A percentile compares a stretch with the other conserved stretches of the same genome.
Conservation (phyloP, 2,888 invertebrate species). For the Chymomyza procnemis region DNA sequence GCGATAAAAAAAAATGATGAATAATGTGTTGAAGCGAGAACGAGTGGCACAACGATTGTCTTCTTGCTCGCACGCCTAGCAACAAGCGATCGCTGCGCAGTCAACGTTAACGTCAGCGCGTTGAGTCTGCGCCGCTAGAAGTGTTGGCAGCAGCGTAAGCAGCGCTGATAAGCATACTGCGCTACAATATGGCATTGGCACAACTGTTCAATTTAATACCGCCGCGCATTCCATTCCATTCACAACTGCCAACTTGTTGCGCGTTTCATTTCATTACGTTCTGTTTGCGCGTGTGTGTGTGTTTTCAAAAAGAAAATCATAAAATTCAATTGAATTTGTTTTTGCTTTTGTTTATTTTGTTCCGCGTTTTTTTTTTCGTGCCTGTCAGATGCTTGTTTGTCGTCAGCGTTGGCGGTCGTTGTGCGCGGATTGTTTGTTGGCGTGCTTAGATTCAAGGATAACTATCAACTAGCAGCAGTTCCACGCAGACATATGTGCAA, state of each 20-base stretch:
- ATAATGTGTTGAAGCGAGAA: slow-evolving; percentile 16
- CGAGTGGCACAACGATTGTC: slow-evolving; percentile 4
- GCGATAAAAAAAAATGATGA: slow-evolving; percentile 40
- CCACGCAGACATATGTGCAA: not conserved
- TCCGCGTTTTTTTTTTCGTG: slow-evolving; percentile 28
- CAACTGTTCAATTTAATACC: not conserved
- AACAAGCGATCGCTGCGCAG: slow-evolving; percentile 38
- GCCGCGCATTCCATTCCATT: not conserved
- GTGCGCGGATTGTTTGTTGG: slow-evolving; percentile 3
- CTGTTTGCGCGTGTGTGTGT: slow-evolving; percentile 15
- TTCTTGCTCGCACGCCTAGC: slow-evolving; percentile 15
- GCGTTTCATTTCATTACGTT: slow-evolving; percentile 36
- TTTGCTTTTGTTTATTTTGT: slow-evolving; percentile 29
- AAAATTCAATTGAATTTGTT: slow-evolving; percentile 43
- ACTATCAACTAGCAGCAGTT: not conserved
- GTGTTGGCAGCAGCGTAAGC: slow-evolving; percentile 25
- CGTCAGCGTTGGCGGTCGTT: slow-evolving; percentile 58
- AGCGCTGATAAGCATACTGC: not conserved
- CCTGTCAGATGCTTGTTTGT: slow-evolving; percentile 45
- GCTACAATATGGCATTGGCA: not conserved
- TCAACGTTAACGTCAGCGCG: not conserved
- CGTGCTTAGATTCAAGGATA: slow-evolving; percentile 32
- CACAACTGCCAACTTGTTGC: not conserved
- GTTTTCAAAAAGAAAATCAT: slow-evolving; percentile 44
- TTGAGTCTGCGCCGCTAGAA: slow-evolving; percentile 5